A percentile compares a stretch with the other conserved stretches of the same genome.
Evolutionary conservation across 2,797 vertebrate species (phyloP).

Genomic region (Xenops minutus): DNA sequence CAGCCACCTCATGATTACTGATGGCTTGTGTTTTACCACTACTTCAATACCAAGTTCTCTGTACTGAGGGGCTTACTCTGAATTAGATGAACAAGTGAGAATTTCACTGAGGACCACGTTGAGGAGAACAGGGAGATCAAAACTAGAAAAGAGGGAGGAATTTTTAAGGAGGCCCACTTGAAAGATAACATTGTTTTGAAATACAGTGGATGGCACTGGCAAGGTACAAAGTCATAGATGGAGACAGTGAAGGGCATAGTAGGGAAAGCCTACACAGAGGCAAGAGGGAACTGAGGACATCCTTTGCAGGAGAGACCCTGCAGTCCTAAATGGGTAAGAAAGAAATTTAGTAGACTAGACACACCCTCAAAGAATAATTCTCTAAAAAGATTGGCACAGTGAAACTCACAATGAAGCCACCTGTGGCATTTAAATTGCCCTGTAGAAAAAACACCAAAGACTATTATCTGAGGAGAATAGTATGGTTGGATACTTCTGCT

Average conservation of each 20-base stretch:
- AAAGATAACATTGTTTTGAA: neutral
- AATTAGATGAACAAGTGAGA: neutral
- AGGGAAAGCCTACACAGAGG: neutral
- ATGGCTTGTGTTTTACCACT: neutral
- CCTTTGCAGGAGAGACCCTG: neutral
- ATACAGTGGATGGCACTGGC: neutral
- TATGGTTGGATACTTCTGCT: neutral
- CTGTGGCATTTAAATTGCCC: neutral
- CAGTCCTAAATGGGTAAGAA: neutral
- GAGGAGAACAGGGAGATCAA: neutral
- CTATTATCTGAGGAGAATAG: neutral
- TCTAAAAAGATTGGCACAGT: neutral
- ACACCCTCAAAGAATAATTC: neutral
- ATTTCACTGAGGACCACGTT: neutral
- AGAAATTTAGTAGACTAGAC: neutral
- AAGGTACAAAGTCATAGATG: neutral
- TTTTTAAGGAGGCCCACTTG: neutral
- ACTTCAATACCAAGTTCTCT: neutral
- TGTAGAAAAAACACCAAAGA: neutral
- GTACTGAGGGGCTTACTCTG: neutral
- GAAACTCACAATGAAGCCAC: neutral
- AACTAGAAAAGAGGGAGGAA: neutral
- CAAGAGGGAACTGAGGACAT: neutral
- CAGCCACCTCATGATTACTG: neutral
- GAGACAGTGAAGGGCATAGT: neutral